These are phyloP conservation scores for Blastomussa wellsi DNA, from an alignment of 92 coral and sea anemone genomes.

Conservation along the genomic window DNA sequence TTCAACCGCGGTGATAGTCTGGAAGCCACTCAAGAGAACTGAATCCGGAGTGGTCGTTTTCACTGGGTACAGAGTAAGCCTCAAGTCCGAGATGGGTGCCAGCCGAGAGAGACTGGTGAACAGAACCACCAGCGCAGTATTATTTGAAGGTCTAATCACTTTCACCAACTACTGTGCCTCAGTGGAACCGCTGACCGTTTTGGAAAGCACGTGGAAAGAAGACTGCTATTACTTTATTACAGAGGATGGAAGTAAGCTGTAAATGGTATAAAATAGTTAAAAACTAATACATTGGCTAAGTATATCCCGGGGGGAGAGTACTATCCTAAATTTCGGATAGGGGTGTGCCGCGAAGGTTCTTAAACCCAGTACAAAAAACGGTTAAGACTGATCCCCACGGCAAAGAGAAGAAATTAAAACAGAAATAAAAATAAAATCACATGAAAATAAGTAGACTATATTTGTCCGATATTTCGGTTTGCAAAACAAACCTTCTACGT, in stretches of 20 bases:
- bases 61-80: constrained; percentile 13
- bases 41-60: constrained; percentile 8
- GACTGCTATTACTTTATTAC: constrained; percentile 19
- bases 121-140: not conserved
- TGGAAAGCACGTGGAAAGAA: not conserved
- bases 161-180: constrained; percentile 57
- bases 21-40: constrained; percentile 3
- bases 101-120: constrained; percentile 7
- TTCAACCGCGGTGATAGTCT: constrained; percentile 14
- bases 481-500: too few relatives aligned
- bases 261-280: too few relatives aligned
- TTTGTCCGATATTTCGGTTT: too few relatives aligned
- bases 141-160: constrained; percentile 41
- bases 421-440: too few relatives aligned
- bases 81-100: not conserved
- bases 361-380: too few relatives aligned
- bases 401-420: too few relatives aligned
- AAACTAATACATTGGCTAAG: too few relatives aligned
- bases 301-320: too few relatives aligned
- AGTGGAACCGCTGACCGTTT: constrained; percentile 51
- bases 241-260: constrained; percentile 24
- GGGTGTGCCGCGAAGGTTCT: too few relatives aligned
- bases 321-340: too few relatives aligned
- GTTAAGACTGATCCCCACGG: too few relatives aligned
- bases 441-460: too few relatives aligned